These are phyloP conservation scores for Oncorhynchus masou DNA, from an alignment of 2,113 vertebrate species.

Conservation along the genomic window DNA sequence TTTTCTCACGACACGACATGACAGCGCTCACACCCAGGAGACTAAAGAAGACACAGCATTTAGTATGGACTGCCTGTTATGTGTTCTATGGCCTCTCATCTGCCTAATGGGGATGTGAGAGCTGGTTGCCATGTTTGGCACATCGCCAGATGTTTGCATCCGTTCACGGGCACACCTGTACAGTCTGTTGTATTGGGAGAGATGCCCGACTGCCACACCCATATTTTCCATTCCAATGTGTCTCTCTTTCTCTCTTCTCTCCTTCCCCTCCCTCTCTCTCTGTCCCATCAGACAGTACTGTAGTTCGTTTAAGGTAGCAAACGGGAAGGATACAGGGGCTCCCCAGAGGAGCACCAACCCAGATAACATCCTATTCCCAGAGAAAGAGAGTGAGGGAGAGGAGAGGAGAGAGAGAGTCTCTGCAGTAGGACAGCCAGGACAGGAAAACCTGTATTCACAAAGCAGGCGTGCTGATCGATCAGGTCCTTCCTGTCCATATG, in stretches of 20 bases:
- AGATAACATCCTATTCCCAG: not conserved
- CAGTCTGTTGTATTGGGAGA: slow-evolving; percentile 30
- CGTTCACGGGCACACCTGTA: slow-evolving; percentile 52
- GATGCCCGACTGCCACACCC: slow-evolving; percentile 60
- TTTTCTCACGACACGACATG: not conserved
- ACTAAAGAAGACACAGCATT: slow-evolving; percentile 8
- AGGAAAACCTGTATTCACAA: slow-evolving; percentile 19
- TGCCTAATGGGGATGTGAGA: not conserved
- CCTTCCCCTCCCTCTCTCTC: not conserved
- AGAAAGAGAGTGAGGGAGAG: not conserved
- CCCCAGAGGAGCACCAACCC: not conserved
- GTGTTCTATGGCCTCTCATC: slow-evolving; percentile 31
- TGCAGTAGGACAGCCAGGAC: slow-evolving; percentile 26
- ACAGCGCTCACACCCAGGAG: not conserved
- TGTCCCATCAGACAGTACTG: not conserved
- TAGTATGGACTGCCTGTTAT: slow-evolving; percentile 14
- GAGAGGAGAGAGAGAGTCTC: not conserved
- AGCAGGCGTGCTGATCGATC: too few species aligned
- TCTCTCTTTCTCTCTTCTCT: slow-evolving; percentile 20
- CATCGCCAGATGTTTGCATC: slow-evolving; percentile 65
- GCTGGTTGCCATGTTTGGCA: slow-evolving; percentile 48
- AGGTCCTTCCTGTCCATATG: too few species aligned
- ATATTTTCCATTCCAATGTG: slow-evolving; percentile 40
- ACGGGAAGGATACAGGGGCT: not conserved
- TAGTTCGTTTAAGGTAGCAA: slow-evolving; percentile 6